Evolutionary conservation across 1,140 invertebrate species (phyloP).

Genomic region (Oppia nitens): DNA sequence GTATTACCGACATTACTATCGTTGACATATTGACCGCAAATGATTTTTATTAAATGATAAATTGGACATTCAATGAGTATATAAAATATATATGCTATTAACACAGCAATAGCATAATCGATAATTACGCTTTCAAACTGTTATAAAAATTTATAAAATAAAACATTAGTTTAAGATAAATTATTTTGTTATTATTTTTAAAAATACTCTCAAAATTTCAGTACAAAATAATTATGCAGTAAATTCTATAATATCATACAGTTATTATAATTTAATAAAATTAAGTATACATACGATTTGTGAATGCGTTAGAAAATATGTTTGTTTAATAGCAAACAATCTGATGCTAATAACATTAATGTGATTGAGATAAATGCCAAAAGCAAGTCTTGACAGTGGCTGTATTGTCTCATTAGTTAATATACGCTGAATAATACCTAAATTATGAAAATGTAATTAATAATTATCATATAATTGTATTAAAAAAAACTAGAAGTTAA

Average conservation of each 20-base stretch:
- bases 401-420: not conserved
- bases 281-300: slow-evolving; percentile 2
- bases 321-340: slow-evolving; percentile 1
- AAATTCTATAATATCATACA: too few species aligned
- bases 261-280: too few species aligned
- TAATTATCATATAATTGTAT: too few species aligned
- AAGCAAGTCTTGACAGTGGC: slow-evolving; percentile 1
- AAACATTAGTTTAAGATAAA: slow-evolving; percentile 1
- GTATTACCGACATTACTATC: not conserved
- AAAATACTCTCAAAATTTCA: slow-evolving; percentile 1
- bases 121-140: not conserved
- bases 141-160: not conserved
- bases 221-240: not conserved
- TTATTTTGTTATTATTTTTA: too few species aligned
- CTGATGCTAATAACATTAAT: slow-evolving; percentile 9
- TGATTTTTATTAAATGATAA: slow-evolving; percentile 9
- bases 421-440: not conserved
- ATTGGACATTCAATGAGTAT: slow-evolving; percentile 8
- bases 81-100: slow-evolving; percentile 6
- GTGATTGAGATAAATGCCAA: slow-evolving; percentile 8
- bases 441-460: not conserved
- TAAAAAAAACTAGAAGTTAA: not conserved
- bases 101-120: slow-evolving; percentile 1
- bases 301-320: not conserved
- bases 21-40: not conserved